These are phyloP conservation scores for Distichodus sexfasciatus DNA, from an alignment of 2,797 vertebrate genomes.

Conservation along the genomic window DNA sequence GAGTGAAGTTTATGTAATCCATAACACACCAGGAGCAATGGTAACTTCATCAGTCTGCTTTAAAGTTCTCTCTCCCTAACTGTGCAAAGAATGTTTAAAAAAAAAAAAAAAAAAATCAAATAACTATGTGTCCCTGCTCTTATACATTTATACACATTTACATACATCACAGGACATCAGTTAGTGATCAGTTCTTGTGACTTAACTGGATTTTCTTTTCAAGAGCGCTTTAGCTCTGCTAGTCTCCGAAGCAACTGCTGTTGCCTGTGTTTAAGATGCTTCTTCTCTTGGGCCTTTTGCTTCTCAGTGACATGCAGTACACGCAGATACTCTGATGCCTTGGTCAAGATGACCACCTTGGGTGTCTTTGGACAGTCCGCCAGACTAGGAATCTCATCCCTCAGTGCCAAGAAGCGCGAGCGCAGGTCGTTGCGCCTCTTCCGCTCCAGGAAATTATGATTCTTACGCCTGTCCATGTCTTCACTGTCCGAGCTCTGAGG, in stretches of 20 bases:
- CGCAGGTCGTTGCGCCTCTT: slow-evolving; percentile 93
- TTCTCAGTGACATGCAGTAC: slow-evolving; percentile 82
- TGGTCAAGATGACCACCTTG: slow-evolving; percentile 94
- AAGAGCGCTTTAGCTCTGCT: slow-evolving; percentile 83
- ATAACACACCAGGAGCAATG: slow-evolving; percentile 16
- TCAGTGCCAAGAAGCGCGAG: slow-evolving; percentile 86
- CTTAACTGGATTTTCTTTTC: slow-evolving; percentile 41
- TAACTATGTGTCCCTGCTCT: slow-evolving; percentile 21
- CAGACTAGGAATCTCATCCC: slow-evolving; percentile 88
- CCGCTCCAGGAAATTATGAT: slow-evolving; percentile 91
- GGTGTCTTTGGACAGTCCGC: slow-evolving; percentile 87
- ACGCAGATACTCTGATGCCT: slow-evolving; percentile 86
- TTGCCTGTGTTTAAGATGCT: slow-evolving; percentile 82
- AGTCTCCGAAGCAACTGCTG: slow-evolving; percentile 85
- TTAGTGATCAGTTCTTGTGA: slow-evolving; percentile 16
- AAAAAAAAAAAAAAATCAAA: slow-evolving; percentile 15
- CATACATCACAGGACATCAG: background rate
- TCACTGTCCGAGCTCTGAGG: slow-evolving; percentile 77
- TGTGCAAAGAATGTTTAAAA: slow-evolving; percentile 74
- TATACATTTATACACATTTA: slow-evolving; percentile 17
- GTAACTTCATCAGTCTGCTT: background rate
- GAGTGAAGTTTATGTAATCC: slow-evolving; percentile 42
- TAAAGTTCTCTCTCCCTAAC: slow-evolving; percentile 56
- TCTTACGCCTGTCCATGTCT: slow-evolving; percentile 91
- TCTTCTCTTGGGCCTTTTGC: slow-evolving; percentile 83